A percentile compares a stretch with the other conserved stretches of the same genome.
Conservation (phyloP, 2,797 vertebrate species). For the Cyprinella venusta region DNA sequence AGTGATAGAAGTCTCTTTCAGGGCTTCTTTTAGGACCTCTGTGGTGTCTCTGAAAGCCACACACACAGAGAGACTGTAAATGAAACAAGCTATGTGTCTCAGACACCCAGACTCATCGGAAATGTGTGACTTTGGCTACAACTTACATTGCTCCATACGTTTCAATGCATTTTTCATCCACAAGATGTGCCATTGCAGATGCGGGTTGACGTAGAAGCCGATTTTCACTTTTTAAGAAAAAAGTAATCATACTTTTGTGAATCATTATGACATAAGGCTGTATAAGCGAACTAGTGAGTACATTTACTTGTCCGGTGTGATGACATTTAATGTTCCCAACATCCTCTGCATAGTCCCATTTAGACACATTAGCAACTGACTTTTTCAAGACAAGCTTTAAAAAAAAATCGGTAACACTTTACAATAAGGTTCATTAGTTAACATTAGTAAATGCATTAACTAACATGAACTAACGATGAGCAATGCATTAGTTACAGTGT, state of each 20-base stretch:
- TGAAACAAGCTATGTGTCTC: not conserved
- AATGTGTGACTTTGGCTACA: not conserved
- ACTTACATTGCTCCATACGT: not conserved
- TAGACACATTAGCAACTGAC: not conserved
- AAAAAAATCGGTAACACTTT: too few species aligned
- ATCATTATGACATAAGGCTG: not conserved
- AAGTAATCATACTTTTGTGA: too few species aligned
- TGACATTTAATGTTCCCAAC: not conserved
- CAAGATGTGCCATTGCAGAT: not conserved
- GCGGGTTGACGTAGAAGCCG: not conserved
- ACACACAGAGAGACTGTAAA: not conserved
- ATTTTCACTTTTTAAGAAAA: not conserved
- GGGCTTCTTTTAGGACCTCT: conserved; percentile 40
- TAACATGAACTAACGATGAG: too few species aligned
- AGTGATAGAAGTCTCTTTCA: not conserved
- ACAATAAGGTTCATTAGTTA: too few species aligned
- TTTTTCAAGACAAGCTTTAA: not conserved
- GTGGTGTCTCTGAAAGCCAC: not conserved
- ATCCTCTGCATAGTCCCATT: not conserved
- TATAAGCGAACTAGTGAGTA: not conserved
- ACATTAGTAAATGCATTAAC: too few species aligned
- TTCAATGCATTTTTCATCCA: not conserved
- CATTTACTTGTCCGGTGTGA: too few species aligned
- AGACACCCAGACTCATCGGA: not conserved
- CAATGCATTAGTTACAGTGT: too few species aligned